Evolutionary conservation across 2,888 invertebrate species (phyloP).

Genomic region (Entomobrya proxima): DNA sequence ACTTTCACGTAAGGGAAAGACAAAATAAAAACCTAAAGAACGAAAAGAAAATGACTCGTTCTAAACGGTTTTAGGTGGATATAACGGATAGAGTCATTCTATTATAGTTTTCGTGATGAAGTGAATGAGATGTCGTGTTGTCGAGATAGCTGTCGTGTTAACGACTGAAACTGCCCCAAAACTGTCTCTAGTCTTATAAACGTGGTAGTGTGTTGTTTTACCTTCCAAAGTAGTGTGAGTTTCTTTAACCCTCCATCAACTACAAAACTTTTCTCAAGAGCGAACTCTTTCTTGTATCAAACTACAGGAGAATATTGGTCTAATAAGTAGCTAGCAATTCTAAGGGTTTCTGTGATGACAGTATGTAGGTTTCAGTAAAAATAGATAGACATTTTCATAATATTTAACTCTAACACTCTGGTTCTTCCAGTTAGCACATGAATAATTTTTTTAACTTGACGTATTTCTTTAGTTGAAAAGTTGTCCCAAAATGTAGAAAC

Average conservation of each 20-base stretch:
- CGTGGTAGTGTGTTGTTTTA: neutral
- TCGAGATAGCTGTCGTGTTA: slow-evolving; percentile 14
- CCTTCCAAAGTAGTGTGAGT: neutral
- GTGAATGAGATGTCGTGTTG: slow-evolving; percentile 35
- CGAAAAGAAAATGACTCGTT: neutral
- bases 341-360: no score
- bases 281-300: neutral
- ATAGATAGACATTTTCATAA: no score
- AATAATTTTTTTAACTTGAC: no score
- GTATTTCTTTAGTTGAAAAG: no score
- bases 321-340: no score
- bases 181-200: slow-evolving; percentile 9
- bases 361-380: no score
- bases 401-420: no score
- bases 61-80: neutral
- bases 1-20: no score
- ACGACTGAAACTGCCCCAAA: slow-evolving; percentile 8
- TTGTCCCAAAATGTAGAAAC: no score
- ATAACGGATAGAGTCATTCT: neutral
- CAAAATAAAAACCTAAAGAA: neutral
- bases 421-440: no score
- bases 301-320: neutral
- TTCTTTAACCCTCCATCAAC: neutral
- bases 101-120: slow-evolving; percentile 29
- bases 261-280: neutral